Conservation (phyloP, 2,113 vertebrate genomes). For the Phaetusa simplex region DNA sequence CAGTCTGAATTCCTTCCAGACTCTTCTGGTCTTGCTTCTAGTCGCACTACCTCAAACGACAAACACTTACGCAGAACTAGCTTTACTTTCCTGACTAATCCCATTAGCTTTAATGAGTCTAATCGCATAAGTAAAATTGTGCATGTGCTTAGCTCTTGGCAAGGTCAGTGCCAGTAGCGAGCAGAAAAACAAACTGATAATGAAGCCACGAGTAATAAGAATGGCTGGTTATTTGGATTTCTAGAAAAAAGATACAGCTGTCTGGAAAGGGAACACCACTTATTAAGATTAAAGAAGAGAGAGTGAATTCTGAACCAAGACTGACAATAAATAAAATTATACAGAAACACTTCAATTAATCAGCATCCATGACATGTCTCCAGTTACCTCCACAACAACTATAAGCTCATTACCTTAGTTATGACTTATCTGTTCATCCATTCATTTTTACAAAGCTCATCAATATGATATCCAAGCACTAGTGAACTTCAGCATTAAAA, state of each 20-base stretch:
- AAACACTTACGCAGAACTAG: conserved; percentile 38
- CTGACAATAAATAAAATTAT: neutral
- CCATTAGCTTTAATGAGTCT: conserved; percentile 47
- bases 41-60: neutral
- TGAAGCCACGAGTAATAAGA: neutral
- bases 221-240: neutral
- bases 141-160: conserved; percentile 33
- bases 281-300: neutral
- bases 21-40: neutral
- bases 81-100: conserved; percentile 57
- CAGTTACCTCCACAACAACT: neutral
- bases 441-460: neutral
- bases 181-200: conserved; percentile 46
- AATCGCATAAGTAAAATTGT: conserved; percentile 34
- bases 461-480: conserved; percentile 27
- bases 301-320: neutral
- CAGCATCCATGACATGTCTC: neutral
- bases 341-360: neutral
- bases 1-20: neutral
- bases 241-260: neutral
- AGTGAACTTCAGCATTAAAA: conserved; percentile 7
- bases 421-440: neutral
- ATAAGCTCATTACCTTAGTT: conserved; percentile 19
- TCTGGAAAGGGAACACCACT: neutral
- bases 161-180: conserved; percentile 40